Evolutionary conservation across 2,888 invertebrate species (phyloP).

Genomic region (Drosophila gaucha): DNA sequence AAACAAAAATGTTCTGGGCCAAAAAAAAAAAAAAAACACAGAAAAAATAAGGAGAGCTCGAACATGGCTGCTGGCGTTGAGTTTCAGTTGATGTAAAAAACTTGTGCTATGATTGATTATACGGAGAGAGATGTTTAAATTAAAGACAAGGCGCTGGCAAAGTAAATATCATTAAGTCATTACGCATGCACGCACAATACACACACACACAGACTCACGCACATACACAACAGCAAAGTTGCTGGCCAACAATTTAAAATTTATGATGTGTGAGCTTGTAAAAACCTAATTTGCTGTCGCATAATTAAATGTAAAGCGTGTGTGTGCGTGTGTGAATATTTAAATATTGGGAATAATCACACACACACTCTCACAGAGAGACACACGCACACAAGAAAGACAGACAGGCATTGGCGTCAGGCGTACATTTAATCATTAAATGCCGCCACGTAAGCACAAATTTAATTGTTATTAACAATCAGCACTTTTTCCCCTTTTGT

Average conservation of each 20-base stretch:
- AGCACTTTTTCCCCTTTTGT: conserved; percentile 53
- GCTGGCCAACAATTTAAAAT: conserved; percentile 69
- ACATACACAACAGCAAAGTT: conserved; percentile 10
- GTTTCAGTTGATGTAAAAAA: conserved; percentile 60
- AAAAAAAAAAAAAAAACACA: conserved; percentile 6
- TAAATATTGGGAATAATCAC: conserved; percentile 39
- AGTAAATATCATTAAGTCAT: conserved; percentile 77
- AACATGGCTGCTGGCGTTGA: conserved; percentile 56
- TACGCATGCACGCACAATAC: conserved; percentile 34
- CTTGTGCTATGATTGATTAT: conserved; percentile 73
- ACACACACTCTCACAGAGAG: conserved; percentile 35
- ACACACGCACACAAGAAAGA: conserved; percentile 2
- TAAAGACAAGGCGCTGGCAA: conserved; percentile 62
- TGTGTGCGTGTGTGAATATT: conserved; percentile 18
- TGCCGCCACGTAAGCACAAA: conserved; percentile 78
- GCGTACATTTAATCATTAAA: conserved; percentile 78
- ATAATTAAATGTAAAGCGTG: conserved; percentile 76
- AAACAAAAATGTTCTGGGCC: conserved; percentile 27
- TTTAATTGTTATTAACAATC: conserved; percentile 81
- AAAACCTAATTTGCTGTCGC: conserved; percentile 82
- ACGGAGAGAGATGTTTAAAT: conserved; percentile 74
- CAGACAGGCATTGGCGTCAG: conserved; percentile 35
- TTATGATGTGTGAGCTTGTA: conserved; percentile 78
- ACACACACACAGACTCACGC: not conserved
- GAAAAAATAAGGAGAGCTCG: conserved; percentile 25